Base-by-base conservation (phyloP, 2,797 vertebrate genomes). In the Chiloscyllium punctatum region DNA sequence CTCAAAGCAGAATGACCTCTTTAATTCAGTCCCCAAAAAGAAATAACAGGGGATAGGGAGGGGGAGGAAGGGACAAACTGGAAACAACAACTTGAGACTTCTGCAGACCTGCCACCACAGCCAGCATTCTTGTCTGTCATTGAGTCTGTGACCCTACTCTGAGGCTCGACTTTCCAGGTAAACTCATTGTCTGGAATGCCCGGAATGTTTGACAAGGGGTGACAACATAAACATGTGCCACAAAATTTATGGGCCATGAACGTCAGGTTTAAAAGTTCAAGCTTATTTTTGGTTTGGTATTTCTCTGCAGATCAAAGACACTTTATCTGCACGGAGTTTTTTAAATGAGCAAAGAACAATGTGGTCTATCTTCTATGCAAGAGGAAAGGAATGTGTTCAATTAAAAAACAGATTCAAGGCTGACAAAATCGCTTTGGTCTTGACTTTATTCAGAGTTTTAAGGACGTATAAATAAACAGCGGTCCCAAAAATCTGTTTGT, bases 261-360 rank as follows among this genome's bases (percentile, higher is more conserved):
- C 96, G 96, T 6, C 33, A 96, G 96, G 96, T 97, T 97, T 97
- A 96, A 90, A 95, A 96, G 96, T 94, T 97, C 96, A 96, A 96
- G 96, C 96, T 97, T 91, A 90, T 94, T 95, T 95, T 95, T 90
- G 95, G 91, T 74, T 96, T 87, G 57, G 90, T 95, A 71, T 95
- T 95, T 95, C 84, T 95, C 68, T 69, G 51, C 95, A 88, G 68
- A 90, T 94, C 57, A 74, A 48, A 95, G 91, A 94, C 57, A 79
- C 94, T 62, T 68, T 77, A 84, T 94, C 66, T 84, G 25, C 48
- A 71, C 27, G 66, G 51, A 95, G 74, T 82, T 95, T 66, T 79
- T 33, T 37, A 84, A 66, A 66, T 68, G 57, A 66, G 25, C 16
- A 91, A 25, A 33, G 84, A 77, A 88, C 77, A 42, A 57, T 11